Conservation (phyloP, 2,888 invertebrate species). For the Xiphydria camelus region DNA sequence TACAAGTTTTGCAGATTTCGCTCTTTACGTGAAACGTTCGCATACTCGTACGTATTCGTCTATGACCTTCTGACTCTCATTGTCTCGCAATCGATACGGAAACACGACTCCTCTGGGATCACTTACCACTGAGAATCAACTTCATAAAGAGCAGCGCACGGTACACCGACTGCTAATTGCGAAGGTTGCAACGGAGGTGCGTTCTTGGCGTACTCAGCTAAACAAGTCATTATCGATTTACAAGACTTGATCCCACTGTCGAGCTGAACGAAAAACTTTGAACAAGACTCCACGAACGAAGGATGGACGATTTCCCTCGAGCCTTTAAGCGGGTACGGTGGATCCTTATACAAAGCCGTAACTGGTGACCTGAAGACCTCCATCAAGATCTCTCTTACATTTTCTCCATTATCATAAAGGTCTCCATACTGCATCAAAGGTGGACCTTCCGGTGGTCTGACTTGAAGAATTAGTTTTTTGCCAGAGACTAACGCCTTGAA, state of each 20-base stretch:
- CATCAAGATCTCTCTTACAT: slow-evolving; percentile 64
- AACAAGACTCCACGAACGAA: slow-evolving; percentile 71
- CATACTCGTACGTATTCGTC: no score
- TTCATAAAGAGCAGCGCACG: slow-evolving; percentile 80
- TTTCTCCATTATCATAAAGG: slow-evolving; percentile 64
- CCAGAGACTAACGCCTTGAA: slow-evolving; percentile 72
- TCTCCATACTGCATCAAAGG: slow-evolving; percentile 77
- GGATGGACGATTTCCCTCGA: slow-evolving; percentile 56
- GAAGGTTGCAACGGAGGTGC: slow-evolving; percentile 54
- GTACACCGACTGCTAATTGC: slow-evolving; percentile 64
- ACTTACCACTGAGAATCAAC: slow-evolving; percentile 76
- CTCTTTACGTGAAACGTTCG: no score
- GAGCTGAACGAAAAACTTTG: slow-evolving; percentile 75
- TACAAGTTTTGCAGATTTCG: not conserved
- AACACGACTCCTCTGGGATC: not conserved
- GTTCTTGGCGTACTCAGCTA: slow-evolving; percentile 65
- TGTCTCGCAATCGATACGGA: no score
- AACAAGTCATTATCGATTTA: slow-evolving; percentile 69
- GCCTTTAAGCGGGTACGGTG: slow-evolving; percentile 27
- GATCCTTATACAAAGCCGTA: slow-evolving; percentile 27
- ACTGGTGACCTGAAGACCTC: slow-evolving; percentile 18
- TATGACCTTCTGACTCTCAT: no score
- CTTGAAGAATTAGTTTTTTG: slow-evolving; percentile 67
- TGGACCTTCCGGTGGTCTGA: slow-evolving; percentile 70
- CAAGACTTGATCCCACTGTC: slow-evolving; percentile 65